Conservation (phyloP, 2,888 invertebrate species). For the Tridacna gigas region DNA sequence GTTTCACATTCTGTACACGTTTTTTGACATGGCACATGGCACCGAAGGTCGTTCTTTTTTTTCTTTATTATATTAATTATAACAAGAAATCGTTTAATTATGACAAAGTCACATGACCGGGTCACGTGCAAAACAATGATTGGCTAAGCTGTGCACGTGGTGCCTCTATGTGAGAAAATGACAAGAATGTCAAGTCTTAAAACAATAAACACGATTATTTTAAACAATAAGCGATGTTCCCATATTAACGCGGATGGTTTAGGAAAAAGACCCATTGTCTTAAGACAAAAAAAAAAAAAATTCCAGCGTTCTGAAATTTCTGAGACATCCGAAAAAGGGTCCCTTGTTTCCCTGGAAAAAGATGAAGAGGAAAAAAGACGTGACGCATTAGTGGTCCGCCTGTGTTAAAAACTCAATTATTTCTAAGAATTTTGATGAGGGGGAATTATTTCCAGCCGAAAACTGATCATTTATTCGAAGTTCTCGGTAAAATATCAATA, state of each 20-base stretch:
- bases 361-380: too few relatives aligned
- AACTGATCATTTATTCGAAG: constrained; percentile 59
- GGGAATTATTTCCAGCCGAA: constrained; percentile 53
- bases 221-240: constrained; percentile 36
- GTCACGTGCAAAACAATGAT: constrained; percentile 23
- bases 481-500: constrained; percentile 49
- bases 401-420: constrained; percentile 40
- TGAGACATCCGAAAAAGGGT: too few relatives aligned
- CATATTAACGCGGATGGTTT: constrained; percentile 10
- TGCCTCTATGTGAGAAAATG: constrained; percentile 26
- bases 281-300: too few relatives aligned
- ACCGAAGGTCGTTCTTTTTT: constrained; percentile 19
- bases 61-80: constrained; percentile 30
- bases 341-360: too few relatives aligned
- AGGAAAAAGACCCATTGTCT: too few relatives aligned
- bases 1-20: constrained; percentile 13
- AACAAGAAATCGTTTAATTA: constrained; percentile 27
- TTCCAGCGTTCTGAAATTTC: too few relatives aligned
- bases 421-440: constrained; percentile 55
- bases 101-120: constrained; percentile 31
- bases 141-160: constrained; percentile 3
- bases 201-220: constrained; percentile 25
- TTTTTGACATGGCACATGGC: constrained; percentile 13
- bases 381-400: too few relatives aligned
- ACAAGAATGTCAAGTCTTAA: constrained; percentile 6